Evolutionary conservation across 1,140 invertebrate genomes (phyloP).

Genomic region (Penaeus japonicus): DNA sequence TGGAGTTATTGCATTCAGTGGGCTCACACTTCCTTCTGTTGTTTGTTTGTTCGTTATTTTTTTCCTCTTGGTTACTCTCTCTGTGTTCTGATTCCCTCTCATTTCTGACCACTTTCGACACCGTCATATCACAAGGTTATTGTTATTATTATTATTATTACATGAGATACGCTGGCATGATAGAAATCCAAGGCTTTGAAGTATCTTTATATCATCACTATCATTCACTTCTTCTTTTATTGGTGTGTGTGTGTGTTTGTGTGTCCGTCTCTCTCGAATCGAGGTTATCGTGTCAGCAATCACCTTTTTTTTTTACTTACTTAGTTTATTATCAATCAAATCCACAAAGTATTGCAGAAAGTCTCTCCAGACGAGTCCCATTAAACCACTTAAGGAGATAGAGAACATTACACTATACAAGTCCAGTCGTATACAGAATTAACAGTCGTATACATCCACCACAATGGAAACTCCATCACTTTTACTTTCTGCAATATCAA

Average conservation of each 20-base stretch:
- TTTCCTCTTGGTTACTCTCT: neutral
- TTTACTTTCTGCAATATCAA: conserved; percentile 50
- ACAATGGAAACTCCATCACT: neutral
- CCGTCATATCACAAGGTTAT: neutral
- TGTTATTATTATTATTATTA: too few species aligned
- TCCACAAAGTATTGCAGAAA: conserved; percentile 44
- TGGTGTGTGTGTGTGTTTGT: too few species aligned
- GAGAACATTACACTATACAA: conserved; percentile 20
- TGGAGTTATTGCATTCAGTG: too few species aligned
- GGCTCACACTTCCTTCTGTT: neutral
- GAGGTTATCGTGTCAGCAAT: too few species aligned
- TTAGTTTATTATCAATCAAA: neutral
- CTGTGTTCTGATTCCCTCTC: neutral
- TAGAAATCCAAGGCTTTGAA: conserved; percentile 1
- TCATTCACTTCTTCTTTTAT: too few species aligned
- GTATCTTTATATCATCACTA: neutral
- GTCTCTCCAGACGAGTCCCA: neutral
- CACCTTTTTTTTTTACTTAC: neutral
- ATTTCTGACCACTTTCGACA: conserved; percentile 10
- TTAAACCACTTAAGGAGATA: conserved; percentile 21
- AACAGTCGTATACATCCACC: conserved; percentile 43
- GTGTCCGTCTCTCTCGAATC: too few species aligned
- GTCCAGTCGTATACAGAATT: conserved; percentile 51
- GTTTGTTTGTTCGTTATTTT: neutral
- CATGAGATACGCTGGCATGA: neutral